These are phyloP conservation scores for Pithys albifrons DNA, from an alignment of 2,113 vertebrate species.

Conservation along the genomic window DNA sequence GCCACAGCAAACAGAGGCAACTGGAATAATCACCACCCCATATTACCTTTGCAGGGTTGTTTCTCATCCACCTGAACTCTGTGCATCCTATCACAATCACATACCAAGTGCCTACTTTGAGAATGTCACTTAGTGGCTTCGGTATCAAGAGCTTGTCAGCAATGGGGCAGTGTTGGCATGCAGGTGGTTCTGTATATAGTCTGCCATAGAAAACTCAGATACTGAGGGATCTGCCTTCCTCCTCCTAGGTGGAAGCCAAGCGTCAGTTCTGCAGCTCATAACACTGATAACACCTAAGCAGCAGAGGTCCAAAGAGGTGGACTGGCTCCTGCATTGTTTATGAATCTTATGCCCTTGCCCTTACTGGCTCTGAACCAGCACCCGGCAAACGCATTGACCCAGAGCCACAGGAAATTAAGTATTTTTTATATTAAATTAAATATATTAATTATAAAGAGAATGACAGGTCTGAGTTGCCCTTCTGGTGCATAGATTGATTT, in stretches of 20 bases:
- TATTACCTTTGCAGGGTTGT: neutral
- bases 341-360: neutral
- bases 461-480: neutral
- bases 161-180: rapidly evolving
- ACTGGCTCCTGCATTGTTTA: neutral
- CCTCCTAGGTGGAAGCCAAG: neutral
- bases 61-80: neutral
- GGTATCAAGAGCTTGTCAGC: neutral
- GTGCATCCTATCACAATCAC: neutral
- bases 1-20: neutral
- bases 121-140: neutral
- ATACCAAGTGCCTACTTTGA: neutral
- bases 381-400: rapidly evolving
- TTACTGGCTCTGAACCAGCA: neutral
- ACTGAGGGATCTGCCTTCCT: neutral
- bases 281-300: neutral
- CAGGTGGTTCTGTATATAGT: neutral
- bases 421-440: neutral
- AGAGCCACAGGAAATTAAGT: neutral
- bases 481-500: neutral
- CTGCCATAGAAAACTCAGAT: neutral
- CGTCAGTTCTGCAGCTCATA: neutral
- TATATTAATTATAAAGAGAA: neutral
- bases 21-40: neutral
- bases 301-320: neutral